These are phyloP conservation scores for Cottus gobio DNA, from an alignment of 2,113 vertebrate genomes.

Conservation along the genomic window DNA sequence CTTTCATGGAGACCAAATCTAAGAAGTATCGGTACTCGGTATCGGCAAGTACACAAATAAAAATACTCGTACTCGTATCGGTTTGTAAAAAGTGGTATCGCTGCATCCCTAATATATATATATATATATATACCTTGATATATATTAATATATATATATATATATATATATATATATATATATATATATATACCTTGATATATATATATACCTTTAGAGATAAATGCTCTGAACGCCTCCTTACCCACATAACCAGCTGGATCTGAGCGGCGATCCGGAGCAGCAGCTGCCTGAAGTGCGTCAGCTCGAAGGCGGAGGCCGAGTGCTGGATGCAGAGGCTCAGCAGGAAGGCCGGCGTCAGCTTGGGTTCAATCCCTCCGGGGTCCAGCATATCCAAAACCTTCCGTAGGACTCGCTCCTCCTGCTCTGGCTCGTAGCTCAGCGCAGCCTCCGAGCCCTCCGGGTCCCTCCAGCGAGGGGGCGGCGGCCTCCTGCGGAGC, in stretches of 20 bases:
- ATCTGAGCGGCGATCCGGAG: conserved; percentile 79
- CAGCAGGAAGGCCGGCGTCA: conserved; percentile 83
- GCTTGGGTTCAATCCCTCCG: conserved; percentile 68
- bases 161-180: too few species aligned
- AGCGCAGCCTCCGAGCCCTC: conserved; percentile 69
- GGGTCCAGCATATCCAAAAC: conserved; percentile 71
- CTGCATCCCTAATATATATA: too few species aligned
- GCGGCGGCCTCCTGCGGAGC: conserved; percentile 28
- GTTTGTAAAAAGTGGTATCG: too few species aligned
- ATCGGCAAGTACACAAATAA: too few species aligned
- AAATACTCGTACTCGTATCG: too few species aligned
- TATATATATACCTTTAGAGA: too few species aligned
- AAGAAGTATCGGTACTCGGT: too few species aligned
- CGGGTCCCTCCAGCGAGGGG: conserved; percentile 71
- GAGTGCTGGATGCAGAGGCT: conserved; percentile 83
- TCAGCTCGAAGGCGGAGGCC: conserved; percentile 63
- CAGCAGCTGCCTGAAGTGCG: conserved; percentile 78
- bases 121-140: too few species aligned
- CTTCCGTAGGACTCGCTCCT: conserved; percentile 76
- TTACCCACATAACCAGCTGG: conserved; percentile 82
- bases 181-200: too few species aligned
- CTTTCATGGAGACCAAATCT: too few species aligned
- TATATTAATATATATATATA: too few species aligned
- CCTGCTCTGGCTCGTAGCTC: conserved; percentile 77
- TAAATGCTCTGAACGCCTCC: too few species aligned